Conservation (phyloP, 2,888 invertebrate genomes). For the Pseudeuparius sepicola region DNA sequence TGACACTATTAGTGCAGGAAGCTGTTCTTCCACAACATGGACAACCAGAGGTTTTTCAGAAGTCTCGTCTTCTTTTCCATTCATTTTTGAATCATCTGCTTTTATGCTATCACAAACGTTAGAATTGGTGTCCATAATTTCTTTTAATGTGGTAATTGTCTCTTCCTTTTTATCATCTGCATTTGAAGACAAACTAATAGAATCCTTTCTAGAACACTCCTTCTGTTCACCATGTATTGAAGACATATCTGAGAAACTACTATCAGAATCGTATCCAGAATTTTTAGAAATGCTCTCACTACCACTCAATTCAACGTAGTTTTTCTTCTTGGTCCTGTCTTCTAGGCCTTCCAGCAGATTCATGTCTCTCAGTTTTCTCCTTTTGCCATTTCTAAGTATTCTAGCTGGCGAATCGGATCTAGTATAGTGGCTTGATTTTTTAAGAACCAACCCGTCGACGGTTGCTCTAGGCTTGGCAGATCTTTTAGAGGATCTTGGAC, state of each 20-base stretch:
- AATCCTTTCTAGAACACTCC: background rate
- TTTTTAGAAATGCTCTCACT: constrained; percentile 53
- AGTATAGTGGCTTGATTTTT: constrained; percentile 46
- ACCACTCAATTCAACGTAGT: constrained; percentile 49
- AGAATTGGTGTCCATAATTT: constrained; percentile 34
- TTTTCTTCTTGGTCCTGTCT: constrained; percentile 38
- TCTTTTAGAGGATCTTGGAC: constrained; percentile 31
- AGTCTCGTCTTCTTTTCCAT: constrained; percentile 16
- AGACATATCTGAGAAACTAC: constrained; percentile 48
- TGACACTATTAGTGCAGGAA: constrained; percentile 18
- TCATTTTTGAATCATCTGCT: constrained; percentile 22
- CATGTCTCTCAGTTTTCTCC: constrained; percentile 49
- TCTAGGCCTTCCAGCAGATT: constrained; percentile 50
- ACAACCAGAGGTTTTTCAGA: constrained; percentile 10
- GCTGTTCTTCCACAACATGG: constrained; percentile 6
- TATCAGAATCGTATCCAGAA: constrained; percentile 53
- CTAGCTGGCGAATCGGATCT: constrained; percentile 49
- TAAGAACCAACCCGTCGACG: constrained; percentile 25
- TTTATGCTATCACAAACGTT: constrained; percentile 31
- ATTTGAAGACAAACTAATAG: no score
- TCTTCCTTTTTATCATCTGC: no score
- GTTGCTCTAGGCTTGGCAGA: constrained; percentile 29
- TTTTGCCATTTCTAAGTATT: constrained; percentile 56
- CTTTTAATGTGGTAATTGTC: no score
- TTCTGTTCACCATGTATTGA: constrained; percentile 32